These are phyloP conservation scores for Dermatophagoides farinae DNA, from an alignment of 1,140 invertebrate species.

Conservation along the genomic window DNA sequence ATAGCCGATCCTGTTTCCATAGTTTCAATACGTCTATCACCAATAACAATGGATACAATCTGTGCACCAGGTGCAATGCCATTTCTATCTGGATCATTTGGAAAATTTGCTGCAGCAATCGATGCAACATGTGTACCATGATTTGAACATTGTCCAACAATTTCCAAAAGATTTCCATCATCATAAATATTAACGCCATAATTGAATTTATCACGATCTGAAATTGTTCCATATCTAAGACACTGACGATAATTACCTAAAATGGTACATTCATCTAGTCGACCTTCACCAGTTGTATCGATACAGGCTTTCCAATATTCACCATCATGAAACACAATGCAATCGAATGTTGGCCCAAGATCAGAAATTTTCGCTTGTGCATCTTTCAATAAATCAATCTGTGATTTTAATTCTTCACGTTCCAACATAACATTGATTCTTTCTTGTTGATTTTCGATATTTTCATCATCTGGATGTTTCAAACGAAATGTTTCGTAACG, in stretches of 20 bases:
- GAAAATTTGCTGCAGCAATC: slow-evolving; percentile 78
- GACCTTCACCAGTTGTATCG: slow-evolving; percentile 61
- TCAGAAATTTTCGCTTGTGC: slow-evolving; percentile 65
- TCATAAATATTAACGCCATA: slow-evolving; percentile 81
- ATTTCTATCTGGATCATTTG: slow-evolving; percentile 67
- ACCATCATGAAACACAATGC: slow-evolving; percentile 75
- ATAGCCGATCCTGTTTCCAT: slow-evolving; percentile 86
- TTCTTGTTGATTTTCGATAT: slow-evolving; percentile 35
- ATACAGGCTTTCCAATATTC: slow-evolving; percentile 54
- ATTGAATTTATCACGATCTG: slow-evolving; percentile 53
- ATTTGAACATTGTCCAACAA: slow-evolving; percentile 44
- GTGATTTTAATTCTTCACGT: slow-evolving; percentile 71
- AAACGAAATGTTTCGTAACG: slow-evolving; percentile 39
- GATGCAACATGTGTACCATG: slow-evolving; percentile 94
- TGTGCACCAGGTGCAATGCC: slow-evolving; percentile 91
- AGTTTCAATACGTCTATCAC: slow-evolving; percentile 59
- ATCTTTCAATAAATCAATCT: slow-evolving; percentile 53
- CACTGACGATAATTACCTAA: slow-evolving; percentile 68
- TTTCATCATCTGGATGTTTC: slow-evolving; percentile 20
- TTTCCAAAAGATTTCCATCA: slow-evolving; percentile 71
- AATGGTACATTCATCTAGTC: slow-evolving; percentile 47
- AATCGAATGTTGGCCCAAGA: slow-evolving; percentile 72
- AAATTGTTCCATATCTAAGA: slow-evolving; percentile 53
- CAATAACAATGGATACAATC: slow-evolving; percentile 77
- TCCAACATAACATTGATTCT: slow-evolving; percentile 25